These are phyloP conservation scores for Schizopygopsis pylzovi DNA, from an alignment of 2,797 vertebrate species.

Conservation along the genomic window DNA sequence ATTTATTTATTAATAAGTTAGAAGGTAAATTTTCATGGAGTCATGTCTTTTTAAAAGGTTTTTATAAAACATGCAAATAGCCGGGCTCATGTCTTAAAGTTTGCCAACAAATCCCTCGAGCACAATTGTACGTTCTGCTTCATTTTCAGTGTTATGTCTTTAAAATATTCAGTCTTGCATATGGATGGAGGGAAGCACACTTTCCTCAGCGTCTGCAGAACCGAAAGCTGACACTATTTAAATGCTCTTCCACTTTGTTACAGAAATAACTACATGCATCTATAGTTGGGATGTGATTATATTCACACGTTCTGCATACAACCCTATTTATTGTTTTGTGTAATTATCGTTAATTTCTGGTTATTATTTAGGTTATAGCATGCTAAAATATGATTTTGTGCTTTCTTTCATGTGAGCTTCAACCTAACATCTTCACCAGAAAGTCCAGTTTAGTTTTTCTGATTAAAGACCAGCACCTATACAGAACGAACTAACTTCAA, in stretches of 20 bases:
- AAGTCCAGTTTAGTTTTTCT: neutral
- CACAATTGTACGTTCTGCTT: constrained; percentile 25
- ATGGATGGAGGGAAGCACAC: constrained; percentile 24
- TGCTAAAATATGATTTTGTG: neutral
- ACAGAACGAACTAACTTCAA: neutral
- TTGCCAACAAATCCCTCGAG: constrained; percentile 12
- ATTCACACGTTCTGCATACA: neutral
- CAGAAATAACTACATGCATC: neutral
- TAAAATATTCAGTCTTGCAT: constrained; percentile 20
- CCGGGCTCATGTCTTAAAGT: neutral
- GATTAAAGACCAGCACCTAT: neutral
- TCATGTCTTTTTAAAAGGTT: neutral
- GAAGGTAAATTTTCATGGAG: neutral
- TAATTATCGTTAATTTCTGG: neutral
- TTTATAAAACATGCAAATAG: neutral
- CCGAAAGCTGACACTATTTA: neutral
- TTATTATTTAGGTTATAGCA: neutral
- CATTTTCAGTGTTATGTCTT: constrained; percentile 4
- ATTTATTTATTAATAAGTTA: neutral
- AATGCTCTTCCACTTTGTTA: neutral
- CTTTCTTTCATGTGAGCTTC: neutral
- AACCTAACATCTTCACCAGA: neutral
- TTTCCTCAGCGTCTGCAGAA: constrained; percentile 21
- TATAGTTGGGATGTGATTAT: neutral
- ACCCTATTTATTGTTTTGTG: neutral